Evolutionary conservation across 1,140 invertebrate species (phyloP).

Genomic region (Hypsibius dujardini): DNA sequence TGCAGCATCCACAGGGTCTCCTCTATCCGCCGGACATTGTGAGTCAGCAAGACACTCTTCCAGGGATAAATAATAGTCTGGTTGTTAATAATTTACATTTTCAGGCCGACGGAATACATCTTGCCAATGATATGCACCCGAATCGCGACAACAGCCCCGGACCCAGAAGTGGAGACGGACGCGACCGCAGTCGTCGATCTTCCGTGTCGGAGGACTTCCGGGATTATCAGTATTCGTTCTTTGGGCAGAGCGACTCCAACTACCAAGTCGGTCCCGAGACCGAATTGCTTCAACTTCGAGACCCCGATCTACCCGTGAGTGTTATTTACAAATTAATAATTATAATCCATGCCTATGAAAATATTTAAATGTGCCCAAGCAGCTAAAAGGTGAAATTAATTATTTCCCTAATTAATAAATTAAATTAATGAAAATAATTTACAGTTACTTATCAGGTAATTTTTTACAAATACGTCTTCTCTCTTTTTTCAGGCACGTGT

Average conservation of each 20-base stretch:
- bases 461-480: no score
- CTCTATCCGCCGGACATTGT: conserved; percentile 12
- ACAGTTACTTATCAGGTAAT: no score
- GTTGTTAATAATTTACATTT: no score
- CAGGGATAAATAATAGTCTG: no score
- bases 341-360: no score
- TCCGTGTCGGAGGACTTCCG: conserved; percentile 15
- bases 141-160: not conserved
- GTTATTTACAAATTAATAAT: no score
- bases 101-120: not conserved
- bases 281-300: conserved; percentile 5
- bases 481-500: not conserved
- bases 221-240: conserved; percentile 10
- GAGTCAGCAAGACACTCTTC: no score
- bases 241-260: conserved; percentile 13
- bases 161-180: not conserved
- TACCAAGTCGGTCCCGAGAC: conserved; percentile 15
- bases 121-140: not conserved
- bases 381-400: no score
- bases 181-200: not conserved
- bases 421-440: no score
- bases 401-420: no score
- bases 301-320: conserved; percentile 8
- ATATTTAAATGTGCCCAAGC: no score
- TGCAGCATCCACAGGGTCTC: conserved; percentile 11